phyloP scores from a whole-genome alignment of 1,140 invertebrate genomes.

The Brachionus rubens region DNA sequence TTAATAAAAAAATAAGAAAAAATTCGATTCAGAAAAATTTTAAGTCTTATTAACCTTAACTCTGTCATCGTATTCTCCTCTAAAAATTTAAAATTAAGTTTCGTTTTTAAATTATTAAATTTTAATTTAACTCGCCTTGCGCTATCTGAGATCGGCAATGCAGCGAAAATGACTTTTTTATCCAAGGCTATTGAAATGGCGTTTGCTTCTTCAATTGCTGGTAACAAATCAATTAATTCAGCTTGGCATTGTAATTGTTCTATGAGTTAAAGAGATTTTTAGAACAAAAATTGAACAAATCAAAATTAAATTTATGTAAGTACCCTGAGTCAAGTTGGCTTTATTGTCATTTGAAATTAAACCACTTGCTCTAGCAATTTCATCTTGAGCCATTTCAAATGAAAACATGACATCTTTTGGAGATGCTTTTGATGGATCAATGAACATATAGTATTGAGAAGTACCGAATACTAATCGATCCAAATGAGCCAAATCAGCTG shows the following conservation, averaged over 20 bases:
- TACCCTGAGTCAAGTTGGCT: neutral
- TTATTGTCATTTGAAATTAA: constrained; percentile 23
- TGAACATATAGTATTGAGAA: constrained; percentile 30
- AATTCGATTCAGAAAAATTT: neutral
- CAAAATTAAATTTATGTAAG: neutral
- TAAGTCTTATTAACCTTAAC: neutral
- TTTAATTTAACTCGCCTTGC: too few relatives aligned
- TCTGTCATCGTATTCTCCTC: constrained; percentile 43
- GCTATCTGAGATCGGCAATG: constrained; percentile 66
- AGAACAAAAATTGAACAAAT: neutral
- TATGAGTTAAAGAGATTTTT: constrained; percentile 46
- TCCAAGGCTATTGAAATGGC: constrained; percentile 66
- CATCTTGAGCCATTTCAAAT: constrained; percentile 62
- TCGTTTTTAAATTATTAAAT: neutral
- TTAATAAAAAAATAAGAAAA: neutral
- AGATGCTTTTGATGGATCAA: constrained; percentile 31
- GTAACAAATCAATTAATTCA: constrained; percentile 65
- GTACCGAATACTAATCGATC: constrained; percentile 59
- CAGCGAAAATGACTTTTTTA: constrained; percentile 65
- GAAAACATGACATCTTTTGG: constrained; percentile 50
- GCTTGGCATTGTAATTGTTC: constrained; percentile 64
- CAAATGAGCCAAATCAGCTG: constrained; percentile 63
- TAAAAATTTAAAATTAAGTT: neutral
- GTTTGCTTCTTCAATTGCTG: constrained; percentile 66
- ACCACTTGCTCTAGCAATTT: constrained; percentile 57